Evolutionary conservation across 2,888 invertebrate species (phyloP).

Genomic region (Seira ritae): DNA sequence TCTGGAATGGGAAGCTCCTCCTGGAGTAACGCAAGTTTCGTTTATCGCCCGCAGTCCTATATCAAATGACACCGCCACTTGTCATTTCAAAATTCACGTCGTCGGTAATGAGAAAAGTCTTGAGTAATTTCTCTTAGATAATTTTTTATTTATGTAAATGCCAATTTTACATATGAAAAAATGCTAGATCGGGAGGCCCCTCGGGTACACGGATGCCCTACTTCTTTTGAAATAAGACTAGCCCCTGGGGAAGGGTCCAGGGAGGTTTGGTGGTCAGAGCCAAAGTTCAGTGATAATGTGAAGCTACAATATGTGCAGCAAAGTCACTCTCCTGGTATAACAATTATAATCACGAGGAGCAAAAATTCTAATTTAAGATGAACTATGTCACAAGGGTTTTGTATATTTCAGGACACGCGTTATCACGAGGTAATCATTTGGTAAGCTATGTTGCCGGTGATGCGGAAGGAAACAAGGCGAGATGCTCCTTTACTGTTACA

Average conservation of each 20-base stretch:
- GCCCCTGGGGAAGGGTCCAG: slow-evolving; percentile 78
- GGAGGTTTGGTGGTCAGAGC: slow-evolving; percentile 82
- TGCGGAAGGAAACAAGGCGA: slow-evolving; percentile 80
- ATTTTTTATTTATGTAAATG: background rate
- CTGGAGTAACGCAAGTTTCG: slow-evolving; percentile 80
- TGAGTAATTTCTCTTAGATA: slow-evolving; percentile 19
- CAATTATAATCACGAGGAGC: too few relatives aligned
- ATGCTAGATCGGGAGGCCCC: slow-evolving; percentile 80
- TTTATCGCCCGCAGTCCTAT: slow-evolving; percentile 80
- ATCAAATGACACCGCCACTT: slow-evolving; percentile 79
- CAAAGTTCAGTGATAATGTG: slow-evolving; percentile 80
- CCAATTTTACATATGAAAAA: too few relatives aligned
- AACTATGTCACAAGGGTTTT: too few relatives aligned
- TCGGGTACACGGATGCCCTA: slow-evolving; percentile 80
- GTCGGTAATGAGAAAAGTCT: slow-evolving; percentile 75
- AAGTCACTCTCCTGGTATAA: slow-evolving; percentile 75
- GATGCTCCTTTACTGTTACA: slow-evolving; percentile 81
- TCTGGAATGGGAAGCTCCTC: slow-evolving; percentile 79
- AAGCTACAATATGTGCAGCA: slow-evolving; percentile 78
- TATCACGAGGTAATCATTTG: slow-evolving; percentile 80
- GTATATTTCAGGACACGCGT: slow-evolving; percentile 77
- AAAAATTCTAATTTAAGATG: too few relatives aligned
- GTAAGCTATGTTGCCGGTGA: slow-evolving; percentile 82
- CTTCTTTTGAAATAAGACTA: slow-evolving; percentile 80
- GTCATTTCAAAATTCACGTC: slow-evolving; percentile 80